Conservation (phyloP, 2,888 invertebrate genomes). For the Mythimna loreyi region DNA sequence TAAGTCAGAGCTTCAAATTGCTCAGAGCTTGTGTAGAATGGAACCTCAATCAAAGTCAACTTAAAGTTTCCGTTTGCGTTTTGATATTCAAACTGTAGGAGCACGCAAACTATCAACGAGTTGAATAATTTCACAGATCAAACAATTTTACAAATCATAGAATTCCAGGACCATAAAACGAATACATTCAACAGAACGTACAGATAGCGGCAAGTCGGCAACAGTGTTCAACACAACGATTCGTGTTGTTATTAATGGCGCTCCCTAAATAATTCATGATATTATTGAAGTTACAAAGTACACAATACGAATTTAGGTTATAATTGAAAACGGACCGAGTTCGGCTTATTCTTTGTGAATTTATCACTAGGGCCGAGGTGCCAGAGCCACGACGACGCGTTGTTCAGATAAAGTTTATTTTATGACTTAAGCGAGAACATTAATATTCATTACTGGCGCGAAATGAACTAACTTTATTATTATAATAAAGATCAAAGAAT, state of each 20-base stretch:
- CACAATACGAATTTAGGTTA: conserved; percentile 82
- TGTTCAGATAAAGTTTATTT: conserved; percentile 89
- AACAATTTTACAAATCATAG: conserved; percentile 60
- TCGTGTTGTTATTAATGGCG: conserved; percentile 76
- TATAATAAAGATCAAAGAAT: conserved; percentile 87
- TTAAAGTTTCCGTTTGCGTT: conserved; percentile 55
- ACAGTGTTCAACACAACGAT: conserved; percentile 75
- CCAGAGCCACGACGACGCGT: conserved; percentile 81
- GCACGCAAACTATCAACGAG: conserved; percentile 53
- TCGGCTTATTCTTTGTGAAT: conserved; percentile 86
- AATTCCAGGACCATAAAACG: conserved; percentile 46
- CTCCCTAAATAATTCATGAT: conserved; percentile 82
- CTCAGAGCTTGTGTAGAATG: conserved; percentile 43
- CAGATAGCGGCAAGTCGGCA: conserved; percentile 50
- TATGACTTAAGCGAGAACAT: conserved; percentile 89
- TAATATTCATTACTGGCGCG: conserved; percentile 89
- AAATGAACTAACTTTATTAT: conserved; percentile 90
- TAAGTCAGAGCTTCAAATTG: conserved; percentile 25
- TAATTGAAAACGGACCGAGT: conserved; percentile 87
- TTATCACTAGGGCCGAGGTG: conserved; percentile 83
- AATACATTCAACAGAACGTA: conserved; percentile 55
- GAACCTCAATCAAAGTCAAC: conserved; percentile 60
- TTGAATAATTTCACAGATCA: conserved; percentile 58
- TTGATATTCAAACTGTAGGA: conserved; percentile 54
- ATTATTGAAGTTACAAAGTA: conserved; percentile 83